These are phyloP conservation scores for Drosophila persimilis DNA, from an alignment of 1,140 invertebrate genomes.

Conservation along the genomic window DNA sequence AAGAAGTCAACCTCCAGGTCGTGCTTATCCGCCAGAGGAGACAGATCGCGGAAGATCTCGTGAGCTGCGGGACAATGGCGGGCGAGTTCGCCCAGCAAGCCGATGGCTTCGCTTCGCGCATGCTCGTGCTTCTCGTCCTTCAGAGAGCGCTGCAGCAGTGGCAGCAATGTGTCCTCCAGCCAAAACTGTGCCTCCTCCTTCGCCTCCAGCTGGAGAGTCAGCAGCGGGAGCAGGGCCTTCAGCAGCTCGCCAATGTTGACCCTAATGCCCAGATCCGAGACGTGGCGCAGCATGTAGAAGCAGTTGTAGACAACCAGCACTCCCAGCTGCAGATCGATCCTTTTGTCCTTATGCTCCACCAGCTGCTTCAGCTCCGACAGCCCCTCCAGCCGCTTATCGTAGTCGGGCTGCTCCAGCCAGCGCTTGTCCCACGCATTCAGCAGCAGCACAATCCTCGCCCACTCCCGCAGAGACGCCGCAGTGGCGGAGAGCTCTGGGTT, in stretches of 20 bases:
- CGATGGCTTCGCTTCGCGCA: constrained; percentile 90
- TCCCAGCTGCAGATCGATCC: constrained; percentile 87
- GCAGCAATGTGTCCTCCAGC: constrained; percentile 89
- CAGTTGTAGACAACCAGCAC: constrained; percentile 92
- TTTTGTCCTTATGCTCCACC: constrained; percentile 82
- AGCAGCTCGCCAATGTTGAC: constrained; percentile 91
- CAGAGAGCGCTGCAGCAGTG: constrained; percentile 88
- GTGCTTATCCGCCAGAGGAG: constrained; percentile 87
- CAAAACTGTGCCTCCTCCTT: constrained; percentile 86
- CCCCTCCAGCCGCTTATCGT: constrained; percentile 89
- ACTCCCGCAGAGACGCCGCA: constrained; percentile 66
- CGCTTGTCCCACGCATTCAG: constrained; percentile 94
- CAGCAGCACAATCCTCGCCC: constrained; percentile 85
- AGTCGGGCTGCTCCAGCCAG: constrained; percentile 96
- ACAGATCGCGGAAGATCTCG: constrained; percentile 90
- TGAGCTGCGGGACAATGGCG: constrained; percentile 88
- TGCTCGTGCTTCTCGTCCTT: constrained; percentile 86
- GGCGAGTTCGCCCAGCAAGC: constrained; percentile 89
- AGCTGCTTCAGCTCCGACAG: constrained; percentile 85
- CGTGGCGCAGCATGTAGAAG: constrained; percentile 89
- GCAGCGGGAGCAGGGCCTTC: constrained; percentile 85
- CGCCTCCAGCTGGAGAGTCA: constrained; percentile 29
- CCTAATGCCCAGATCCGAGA: constrained; percentile 92
- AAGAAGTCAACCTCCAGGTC: constrained; percentile 97
- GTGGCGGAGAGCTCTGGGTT: not conserved